Conservation (phyloP, 2,113 vertebrate genomes). For the Neogobius melanostomus region DNA sequence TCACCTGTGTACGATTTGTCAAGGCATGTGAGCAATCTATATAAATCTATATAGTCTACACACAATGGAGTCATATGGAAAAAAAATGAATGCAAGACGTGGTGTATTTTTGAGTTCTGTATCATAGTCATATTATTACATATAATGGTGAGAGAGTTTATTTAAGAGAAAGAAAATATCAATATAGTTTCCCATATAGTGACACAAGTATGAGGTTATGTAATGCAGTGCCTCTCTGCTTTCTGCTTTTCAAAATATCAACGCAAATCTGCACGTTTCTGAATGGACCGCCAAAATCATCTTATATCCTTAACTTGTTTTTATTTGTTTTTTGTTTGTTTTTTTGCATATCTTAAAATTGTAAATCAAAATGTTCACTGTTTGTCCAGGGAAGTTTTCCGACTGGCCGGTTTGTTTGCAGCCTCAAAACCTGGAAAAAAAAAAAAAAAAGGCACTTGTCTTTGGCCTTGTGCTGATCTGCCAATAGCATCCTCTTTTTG, state of each 20-base stretch:
- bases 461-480: constrained; percentile 1
- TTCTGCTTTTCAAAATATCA: constrained; percentile 52
- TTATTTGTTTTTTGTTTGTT: constrained; percentile 15
- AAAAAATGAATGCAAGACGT: constrained; percentile 64
- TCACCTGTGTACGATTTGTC: constrained; percentile 59
- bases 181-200: constrained; percentile 23
- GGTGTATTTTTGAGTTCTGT: constrained; percentile 72
- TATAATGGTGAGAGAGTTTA: constrained; percentile 57
- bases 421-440: constrained; percentile 35
- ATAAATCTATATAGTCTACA: constrained; percentile 68
- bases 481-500: constrained; percentile 25
- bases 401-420: constrained; percentile 36
- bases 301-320: background rate
- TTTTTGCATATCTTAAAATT: constrained; percentile 69
- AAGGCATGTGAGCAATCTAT: constrained; percentile 72
- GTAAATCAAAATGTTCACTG: constrained; percentile 46
- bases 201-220: constrained; percentile 36
- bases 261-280: constrained; percentile 37
- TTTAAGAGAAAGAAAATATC: constrained; percentile 54
- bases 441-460: background rate
- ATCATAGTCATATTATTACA: constrained; percentile 71
- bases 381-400: constrained; percentile 10
- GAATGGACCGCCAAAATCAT: constrained; percentile 27
- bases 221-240: constrained; percentile 63
- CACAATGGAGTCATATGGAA: constrained; percentile 66